Base-by-base conservation (phyloP, 2,113 vertebrate species). In the Peucedramus taeniatus region DNA sequence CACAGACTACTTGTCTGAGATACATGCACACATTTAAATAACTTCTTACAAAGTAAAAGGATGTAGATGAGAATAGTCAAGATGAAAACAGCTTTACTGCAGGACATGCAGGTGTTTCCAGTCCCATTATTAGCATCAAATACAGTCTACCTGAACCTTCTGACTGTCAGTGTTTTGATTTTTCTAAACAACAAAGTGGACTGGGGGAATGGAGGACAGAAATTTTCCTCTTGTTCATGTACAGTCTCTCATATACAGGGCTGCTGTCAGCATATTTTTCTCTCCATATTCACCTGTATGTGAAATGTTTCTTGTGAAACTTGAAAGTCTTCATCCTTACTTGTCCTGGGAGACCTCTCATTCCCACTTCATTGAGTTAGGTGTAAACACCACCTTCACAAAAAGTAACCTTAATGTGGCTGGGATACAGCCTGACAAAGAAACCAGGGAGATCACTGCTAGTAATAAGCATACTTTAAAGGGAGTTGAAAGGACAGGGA, bases 301-400 rank as follows among this genome's bases (percentile, higher is more conserved):
- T 53, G 54, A 93, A 94, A 61, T 31, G 15, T 22, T 83, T 33
- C 45, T 80, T 40, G 28, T 51, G 35, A 89, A 94, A 92, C 64
- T 63, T 74, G 64, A 85, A 93, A 80, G 4, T 66, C 60, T 87
- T 39, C n/a, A 59, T 63, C 54, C 66, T 59, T 27, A 45, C 45
- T 80, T 83, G 57, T 59, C 79, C 35, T 82, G 40, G 26, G 61
- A 91, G 17, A 56, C 22, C 10, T 92, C 40, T 89, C n/a, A 42
- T 69, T 76, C 44, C 49, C n/a, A 56, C 49, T 81, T 79, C 59
- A 76, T 3, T 71, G 30, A 75, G 39, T 63, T 65, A 82, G 44
- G n/a, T 63, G 24, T 60, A 94, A 94, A 81, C 33, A 65, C 27
- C 40, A 61, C 26, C 28, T 69, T 49, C 84, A 80, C 37, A 49